Evolutionary conservation across 2,797 vertebrate species (phyloP), one percentile per base, ranked within the genome.

Genomic region (Falco cherrug): DNA sequence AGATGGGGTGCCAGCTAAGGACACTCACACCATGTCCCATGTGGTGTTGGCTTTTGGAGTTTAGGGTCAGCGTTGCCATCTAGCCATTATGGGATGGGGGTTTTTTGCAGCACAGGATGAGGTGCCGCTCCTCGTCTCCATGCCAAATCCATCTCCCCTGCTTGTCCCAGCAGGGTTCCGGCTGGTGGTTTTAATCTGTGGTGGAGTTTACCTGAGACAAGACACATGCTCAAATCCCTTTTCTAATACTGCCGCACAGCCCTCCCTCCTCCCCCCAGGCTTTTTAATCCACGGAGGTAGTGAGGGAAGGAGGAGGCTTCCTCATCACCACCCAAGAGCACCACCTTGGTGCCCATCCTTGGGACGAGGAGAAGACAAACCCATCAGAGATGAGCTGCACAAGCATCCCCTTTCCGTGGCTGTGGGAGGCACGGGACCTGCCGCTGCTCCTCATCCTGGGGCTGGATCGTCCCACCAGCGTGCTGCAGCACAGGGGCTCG

Each of bases 391-490:
- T 0, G 10, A 87, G 37, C 61, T 28, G 15, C 47, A 51, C 1
- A 0, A 57, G 47, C 37, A 25, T 93, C 59, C 33, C 25, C 16
- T 61, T 61, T 19, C 77, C 56, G 0, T 79, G 18, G 25, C 81
- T 26, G 2, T 28, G n/a, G 64, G 37, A 51, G 26, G n/a, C 17
- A 5, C 13, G 75, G 67, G 24, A 83, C 13, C 67, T 54, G 20
- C 33, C 41, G 4, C 13, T 69, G 21, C 41, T 80, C 15, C 68
- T 70, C 28, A 3, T 47, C 10, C 57, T 60, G 41, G 60, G 28
- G 15, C 33, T 2, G 7, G 45, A 37, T 51, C 11, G 3, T 59
- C 19, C 60, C 50, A 24, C 15, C 19, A 9, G 5, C 1, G 1
- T 69, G 33, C 41, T 50, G 37, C 22, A 20, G 15, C 16, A 11